phyloP scores from a whole-genome alignment of 1,140 invertebrate genomes.

The Temnothorax curvispinosus region DNA sequence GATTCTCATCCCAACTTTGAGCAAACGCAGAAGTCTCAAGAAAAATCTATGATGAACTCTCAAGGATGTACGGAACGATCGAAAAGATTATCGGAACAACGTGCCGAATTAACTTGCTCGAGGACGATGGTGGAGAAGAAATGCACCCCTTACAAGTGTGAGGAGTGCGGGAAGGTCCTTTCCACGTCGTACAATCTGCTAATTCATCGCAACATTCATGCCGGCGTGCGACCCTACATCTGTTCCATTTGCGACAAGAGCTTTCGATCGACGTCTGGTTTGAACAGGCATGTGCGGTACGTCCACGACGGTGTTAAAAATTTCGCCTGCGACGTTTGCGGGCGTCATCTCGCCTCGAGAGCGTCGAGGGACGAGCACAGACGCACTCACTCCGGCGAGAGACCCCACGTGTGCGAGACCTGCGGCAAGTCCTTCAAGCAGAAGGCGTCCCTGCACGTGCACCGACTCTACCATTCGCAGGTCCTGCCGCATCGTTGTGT shows the following conservation, averaged over 20 bases:
- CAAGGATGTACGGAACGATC: neutral
- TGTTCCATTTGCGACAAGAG: slow-evolving; percentile 71
- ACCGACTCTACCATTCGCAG: slow-evolving; percentile 83
- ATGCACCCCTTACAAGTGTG: slow-evolving; percentile 80
- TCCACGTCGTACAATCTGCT: slow-evolving; percentile 82
- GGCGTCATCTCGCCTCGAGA: slow-evolving; percentile 71
- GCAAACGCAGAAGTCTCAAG: neutral
- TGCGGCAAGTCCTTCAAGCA: slow-evolving; percentile 90
- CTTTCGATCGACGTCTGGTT: slow-evolving; percentile 66
- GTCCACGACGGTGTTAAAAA: slow-evolving; percentile 77
- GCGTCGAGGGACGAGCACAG: slow-evolving; percentile 76
- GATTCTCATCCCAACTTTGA: neutral
- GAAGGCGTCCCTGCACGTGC: slow-evolving; percentile 85
- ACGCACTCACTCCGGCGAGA: slow-evolving; percentile 88
- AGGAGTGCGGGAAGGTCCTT: slow-evolving; percentile 82
- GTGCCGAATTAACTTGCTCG: slow-evolving; percentile 56
- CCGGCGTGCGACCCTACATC: slow-evolving; percentile 50
- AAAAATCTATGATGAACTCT: neutral
- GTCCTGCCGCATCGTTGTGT: slow-evolving; percentile 63
- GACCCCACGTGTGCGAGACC: slow-evolving; percentile 89
- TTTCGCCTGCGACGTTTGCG: slow-evolving; percentile 78
- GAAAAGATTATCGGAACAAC: slow-evolving; percentile 53
- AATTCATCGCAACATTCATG: slow-evolving; percentile 80
- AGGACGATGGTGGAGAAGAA: slow-evolving; percentile 63
- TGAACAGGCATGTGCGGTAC: slow-evolving; percentile 77